These are phyloP conservation scores for Stegastes partitus DNA, from an alignment of 2,113 vertebrate species.

Conservation along the genomic window DNA sequence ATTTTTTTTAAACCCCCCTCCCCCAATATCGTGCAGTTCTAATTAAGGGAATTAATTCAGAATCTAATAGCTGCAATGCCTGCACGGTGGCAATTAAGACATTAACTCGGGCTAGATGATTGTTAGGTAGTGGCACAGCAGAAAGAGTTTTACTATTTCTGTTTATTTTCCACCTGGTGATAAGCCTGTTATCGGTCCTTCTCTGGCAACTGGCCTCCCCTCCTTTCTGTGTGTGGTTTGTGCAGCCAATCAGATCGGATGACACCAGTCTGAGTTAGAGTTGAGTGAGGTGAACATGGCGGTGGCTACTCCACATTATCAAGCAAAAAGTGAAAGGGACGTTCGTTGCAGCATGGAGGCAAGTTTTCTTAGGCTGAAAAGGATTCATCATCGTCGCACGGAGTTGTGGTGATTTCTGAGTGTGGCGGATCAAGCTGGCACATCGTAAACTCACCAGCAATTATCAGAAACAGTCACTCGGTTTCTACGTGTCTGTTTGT, in stretches of 20 bases:
- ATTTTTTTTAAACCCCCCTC: too few relatives aligned
- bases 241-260: constrained; percentile 27
- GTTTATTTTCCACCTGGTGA: constrained; percentile 21
- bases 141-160: constrained; percentile 18
- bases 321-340: not conserved
- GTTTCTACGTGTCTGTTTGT: not conserved
- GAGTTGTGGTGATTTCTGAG: not conserved
- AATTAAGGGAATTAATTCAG: not conserved
- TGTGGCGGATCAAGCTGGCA: not conserved
- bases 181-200: constrained; percentile 36
- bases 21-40: too few relatives aligned
- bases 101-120: not conserved
- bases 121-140: constrained; percentile 18
- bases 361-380: not conserved
- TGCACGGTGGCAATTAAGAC: constrained; percentile 4
- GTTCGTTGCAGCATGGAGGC: too few relatives aligned
- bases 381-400: constrained; percentile 10
- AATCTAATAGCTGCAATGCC: not conserved
- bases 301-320: constrained; percentile 20
- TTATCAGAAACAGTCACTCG: constrained; percentile 18
- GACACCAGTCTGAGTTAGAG: constrained; percentile 17
- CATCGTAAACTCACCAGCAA: constrained; percentile 12
- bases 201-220: constrained; percentile 23
- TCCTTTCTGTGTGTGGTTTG: constrained; percentile 14
- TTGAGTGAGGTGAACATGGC: constrained; percentile 2